phyloP scores from a whole-genome alignment of 2,888 invertebrate species.

The Calameuta idolon region DNA sequence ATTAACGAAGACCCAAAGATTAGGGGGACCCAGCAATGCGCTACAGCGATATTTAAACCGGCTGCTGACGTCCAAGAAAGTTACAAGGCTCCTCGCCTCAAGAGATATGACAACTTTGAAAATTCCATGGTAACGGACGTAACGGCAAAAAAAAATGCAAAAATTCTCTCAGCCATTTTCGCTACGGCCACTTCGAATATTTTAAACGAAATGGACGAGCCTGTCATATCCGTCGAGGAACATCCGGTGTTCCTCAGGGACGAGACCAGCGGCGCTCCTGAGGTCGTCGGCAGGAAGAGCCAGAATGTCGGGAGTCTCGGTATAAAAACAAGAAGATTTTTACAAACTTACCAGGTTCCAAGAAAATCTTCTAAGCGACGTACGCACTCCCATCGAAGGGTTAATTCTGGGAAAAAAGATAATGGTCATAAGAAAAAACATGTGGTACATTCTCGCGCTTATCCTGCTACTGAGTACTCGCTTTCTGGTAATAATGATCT shows the following conservation, averaged over 20 bases:
- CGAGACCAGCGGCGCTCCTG: neutral
- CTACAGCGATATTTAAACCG: neutral
- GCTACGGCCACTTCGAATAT: neutral
- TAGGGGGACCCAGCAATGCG: neutral
- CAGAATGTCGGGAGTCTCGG: neutral
- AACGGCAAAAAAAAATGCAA: neutral
- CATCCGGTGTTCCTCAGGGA: neutral
- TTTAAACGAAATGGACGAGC: neutral
- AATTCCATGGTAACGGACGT: neutral
- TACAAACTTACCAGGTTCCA: neutral
- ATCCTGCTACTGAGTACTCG: neutral
- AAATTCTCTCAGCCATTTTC: neutral
- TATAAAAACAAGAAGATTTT: neutral
- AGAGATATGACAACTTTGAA: neutral
- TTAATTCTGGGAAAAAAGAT: neutral
- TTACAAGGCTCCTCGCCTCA: neutral
- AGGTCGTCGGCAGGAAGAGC: neutral
- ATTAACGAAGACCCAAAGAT: neutral
- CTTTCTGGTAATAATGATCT: neutral
- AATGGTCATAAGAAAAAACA: neutral
- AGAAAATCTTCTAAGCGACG: neutral
- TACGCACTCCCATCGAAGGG: neutral
- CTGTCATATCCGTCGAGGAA: neutral
- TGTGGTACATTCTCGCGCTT: neutral
- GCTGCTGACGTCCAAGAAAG: neutral